phyloP scores from a whole-genome alignment of 2,113 vertebrate species.

The Gallinago paraguaiae region DNA sequence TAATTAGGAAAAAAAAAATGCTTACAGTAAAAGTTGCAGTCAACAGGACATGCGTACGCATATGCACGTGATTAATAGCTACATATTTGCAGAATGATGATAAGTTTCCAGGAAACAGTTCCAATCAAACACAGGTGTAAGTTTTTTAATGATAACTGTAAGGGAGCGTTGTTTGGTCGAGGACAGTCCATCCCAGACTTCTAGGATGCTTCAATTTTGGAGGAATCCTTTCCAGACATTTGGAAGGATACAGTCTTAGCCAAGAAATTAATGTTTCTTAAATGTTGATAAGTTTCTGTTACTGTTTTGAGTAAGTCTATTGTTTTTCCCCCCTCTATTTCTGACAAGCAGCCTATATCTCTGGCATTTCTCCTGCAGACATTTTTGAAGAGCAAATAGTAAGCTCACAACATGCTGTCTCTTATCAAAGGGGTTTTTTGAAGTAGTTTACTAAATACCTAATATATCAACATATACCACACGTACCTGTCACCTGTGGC shows the following conservation, averaged over 20 bases:
- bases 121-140: not conserved
- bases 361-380: not conserved
- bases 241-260: not conserved
- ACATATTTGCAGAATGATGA: not conserved
- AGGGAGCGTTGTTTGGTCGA: not conserved
- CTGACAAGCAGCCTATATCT: not conserved
- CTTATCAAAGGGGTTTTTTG: not conserved
- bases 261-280: not conserved
- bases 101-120: not conserved
- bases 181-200: not conserved
- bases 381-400: not conserved
- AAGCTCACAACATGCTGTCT: not conserved
- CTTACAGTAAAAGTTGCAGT: not conserved
- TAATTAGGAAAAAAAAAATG: no score
- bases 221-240: not conserved
- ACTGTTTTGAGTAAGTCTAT: not conserved
- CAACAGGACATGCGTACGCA: not conserved
- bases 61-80: not conserved
- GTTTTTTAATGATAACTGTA: not conserved
- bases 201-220: not conserved
- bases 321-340: accelerated
- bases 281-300: not conserved
- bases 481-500: not conserved
- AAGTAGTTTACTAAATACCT: not conserved
- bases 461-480: not conserved